Conservation (phyloP, 2,113 vertebrate genomes). For the Neodontobutis hainanensis region DNA sequence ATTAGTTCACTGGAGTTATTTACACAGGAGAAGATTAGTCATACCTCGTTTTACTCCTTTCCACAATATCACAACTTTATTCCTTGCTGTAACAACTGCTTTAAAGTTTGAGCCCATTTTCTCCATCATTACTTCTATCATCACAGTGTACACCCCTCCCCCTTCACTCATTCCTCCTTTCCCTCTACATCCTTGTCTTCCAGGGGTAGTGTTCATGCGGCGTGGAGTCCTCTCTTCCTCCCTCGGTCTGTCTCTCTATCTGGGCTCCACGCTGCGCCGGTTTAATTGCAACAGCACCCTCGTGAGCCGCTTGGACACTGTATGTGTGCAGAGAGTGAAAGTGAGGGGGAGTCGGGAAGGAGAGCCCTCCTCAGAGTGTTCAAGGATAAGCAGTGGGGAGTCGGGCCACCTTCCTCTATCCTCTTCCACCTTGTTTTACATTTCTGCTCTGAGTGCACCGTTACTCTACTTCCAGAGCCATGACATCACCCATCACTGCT, state of each 20-base stretch:
- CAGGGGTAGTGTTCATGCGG: constrained; percentile 58
- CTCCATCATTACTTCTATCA: constrained; percentile 45
- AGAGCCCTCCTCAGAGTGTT: constrained; percentile 78
- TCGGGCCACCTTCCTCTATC: constrained; percentile 62
- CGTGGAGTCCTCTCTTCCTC: constrained; percentile 54
- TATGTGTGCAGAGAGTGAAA: constrained; percentile 51
- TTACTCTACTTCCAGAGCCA: constrained; percentile 15
- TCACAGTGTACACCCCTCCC: constrained; percentile 14
- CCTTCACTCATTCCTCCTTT: constrained; percentile 17
- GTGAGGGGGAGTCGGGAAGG: constrained; percentile 49
- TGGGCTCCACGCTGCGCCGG: constrained; percentile 70
- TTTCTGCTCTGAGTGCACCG: constrained; percentile 32
- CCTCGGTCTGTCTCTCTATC: constrained; percentile 66
- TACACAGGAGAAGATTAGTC: not conserved
- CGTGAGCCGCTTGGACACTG: constrained; percentile 64
- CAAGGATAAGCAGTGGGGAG: constrained; percentile 81
- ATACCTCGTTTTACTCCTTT: not conserved
- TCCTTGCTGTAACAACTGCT: constrained; percentile 1
- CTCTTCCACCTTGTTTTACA: constrained; percentile 55
- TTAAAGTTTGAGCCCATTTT: constrained; percentile 8
- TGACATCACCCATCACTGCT: constrained; percentile 1
- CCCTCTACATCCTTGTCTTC: constrained; percentile 50
- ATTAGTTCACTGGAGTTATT: not conserved
- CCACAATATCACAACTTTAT: not conserved
- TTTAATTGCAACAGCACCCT: constrained; percentile 83